Base-by-base conservation (phyloP, 2,888 invertebrate species). In the Hyppa rectilinea region DNA sequence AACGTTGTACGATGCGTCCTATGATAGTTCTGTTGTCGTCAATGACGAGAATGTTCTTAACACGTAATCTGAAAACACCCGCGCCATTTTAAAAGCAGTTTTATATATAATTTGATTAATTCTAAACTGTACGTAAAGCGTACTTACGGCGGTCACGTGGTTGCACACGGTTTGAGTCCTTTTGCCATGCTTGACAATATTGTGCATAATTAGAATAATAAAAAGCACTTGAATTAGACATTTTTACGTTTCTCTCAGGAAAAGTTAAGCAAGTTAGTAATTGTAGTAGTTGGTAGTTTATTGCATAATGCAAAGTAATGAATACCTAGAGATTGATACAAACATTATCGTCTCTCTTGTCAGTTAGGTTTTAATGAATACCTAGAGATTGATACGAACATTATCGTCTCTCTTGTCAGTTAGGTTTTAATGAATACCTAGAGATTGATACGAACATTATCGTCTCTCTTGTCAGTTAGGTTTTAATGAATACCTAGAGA, bases 41-140 rank as follows among this genome's bases (percentile, higher is more conserved):
- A 10, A 23, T 17, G 4, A 17, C 36, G 6, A 29, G 6, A 12
- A 26, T 26, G 0, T n/a, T 29, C 10, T 52, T 31, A 31, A 7
- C 6, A 49, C 20, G 14, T 10, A 14, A 23, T 23, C 2, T n/a
- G 17, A 26, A 20, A 45, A 31, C 6, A 10, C n/a, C 31, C 2
- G 2, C 62, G 14, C 53, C 34, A 55, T 59, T 70, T 62, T 49
- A 53, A 63, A 52, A 20, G n/a, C 36, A 49, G 26, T 55, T 56
- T 23, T 26, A 29, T n/a, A 45, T 50, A 29, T 47, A 47, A 64
- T 56, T 64, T 56, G 7, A 78, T 45, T 45, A 4, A 49, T 45
- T 53, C n/a, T 26, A 7, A 52, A 31, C 29, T 40, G 12, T 53
- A n/a, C n/a, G n/a, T n/a, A n/a, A n/a, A n/a, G n/a, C n/a, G n/a